Evolutionary conservation across 1,140 invertebrate species (phyloP).

Genomic region (Yoshiicerus persimilis): DNA sequence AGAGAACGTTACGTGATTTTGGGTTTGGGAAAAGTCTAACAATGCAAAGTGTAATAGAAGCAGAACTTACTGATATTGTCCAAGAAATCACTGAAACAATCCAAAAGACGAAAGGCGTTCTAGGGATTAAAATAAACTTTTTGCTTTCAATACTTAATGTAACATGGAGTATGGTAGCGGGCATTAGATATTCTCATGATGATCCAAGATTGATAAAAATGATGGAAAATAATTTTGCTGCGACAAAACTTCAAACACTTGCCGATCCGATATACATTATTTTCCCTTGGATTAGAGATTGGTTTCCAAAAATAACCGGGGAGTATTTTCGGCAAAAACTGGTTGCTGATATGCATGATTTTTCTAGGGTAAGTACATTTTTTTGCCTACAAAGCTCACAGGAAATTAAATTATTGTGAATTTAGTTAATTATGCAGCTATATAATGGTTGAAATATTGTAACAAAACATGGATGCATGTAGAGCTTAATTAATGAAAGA

Average conservation of each 20-base stretch:
- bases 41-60: constrained; percentile 32
- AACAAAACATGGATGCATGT: background rate
- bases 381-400: background rate
- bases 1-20: constrained; percentile 30
- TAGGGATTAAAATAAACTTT: constrained; percentile 43
- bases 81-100: background rate
- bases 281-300: constrained; percentile 20
- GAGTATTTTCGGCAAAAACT: background rate
- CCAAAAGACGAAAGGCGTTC: constrained; percentile 38
- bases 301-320: background rate
- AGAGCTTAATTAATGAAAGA: constrained; percentile 52
- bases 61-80: constrained; percentile 36
- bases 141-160: constrained; percentile 69
- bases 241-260: constrained; percentile 24
- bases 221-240: constrained; percentile 31
- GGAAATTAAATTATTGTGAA: no score
- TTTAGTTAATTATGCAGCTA: background rate
- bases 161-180: constrained; percentile 82
- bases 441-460: background rate
- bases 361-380: background rate
- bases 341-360: background rate
- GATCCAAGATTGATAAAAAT: constrained; percentile 49
- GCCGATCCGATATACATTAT: constrained; percentile 1
- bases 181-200: constrained; percentile 61
- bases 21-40: constrained; percentile 30